Evolutionary conservation across 2,888 invertebrate genomes (phyloP).

Genomic region (Laspeyria flexula): DNA sequence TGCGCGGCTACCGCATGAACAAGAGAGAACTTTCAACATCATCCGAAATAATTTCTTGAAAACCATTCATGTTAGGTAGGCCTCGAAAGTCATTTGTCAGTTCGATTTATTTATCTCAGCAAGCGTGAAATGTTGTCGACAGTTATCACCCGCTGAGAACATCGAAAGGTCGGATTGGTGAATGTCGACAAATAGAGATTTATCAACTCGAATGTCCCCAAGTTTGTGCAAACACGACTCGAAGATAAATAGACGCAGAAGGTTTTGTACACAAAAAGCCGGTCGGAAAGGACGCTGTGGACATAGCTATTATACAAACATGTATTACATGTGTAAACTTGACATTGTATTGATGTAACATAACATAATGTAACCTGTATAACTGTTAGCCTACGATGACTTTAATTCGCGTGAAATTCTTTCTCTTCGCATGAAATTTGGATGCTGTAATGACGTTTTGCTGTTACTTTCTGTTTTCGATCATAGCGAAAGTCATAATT

Average conservation of each 20-base stretch:
- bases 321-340: slow-evolving; percentile 56
- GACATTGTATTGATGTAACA: slow-evolving; percentile 57
- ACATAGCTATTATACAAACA: slow-evolving; percentile 57
- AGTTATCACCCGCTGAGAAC: slow-evolving; percentile 54
- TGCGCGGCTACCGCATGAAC: slow-evolving; percentile 54
- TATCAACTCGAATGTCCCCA: slow-evolving; percentile 66
- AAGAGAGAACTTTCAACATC: slow-evolving; percentile 67
- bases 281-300: slow-evolving; percentile 60
- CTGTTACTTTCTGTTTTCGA: neutral
- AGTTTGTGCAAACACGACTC: slow-evolving; percentile 71
- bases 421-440: neutral
- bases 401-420: slow-evolving; percentile 19
- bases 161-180: slow-evolving; percentile 61
- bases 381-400: slow-evolving; percentile 20
- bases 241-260: slow-evolving; percentile 62
- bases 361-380: slow-evolving; percentile 22
- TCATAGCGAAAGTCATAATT: neutral
- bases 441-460: too few species aligned
- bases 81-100: slow-evolving; percentile 48
- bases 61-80: slow-evolving; percentile 38
- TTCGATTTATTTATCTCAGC: slow-evolving; percentile 50
- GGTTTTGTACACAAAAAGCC: slow-evolving; percentile 62
- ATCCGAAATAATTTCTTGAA: slow-evolving; percentile 36
- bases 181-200: slow-evolving; percentile 75
- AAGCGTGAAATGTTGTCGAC: slow-evolving; percentile 57